Evolutionary conservation across 1,140 invertebrate species (phyloP).

Genomic region (Dolichoris vasculosae): DNA sequence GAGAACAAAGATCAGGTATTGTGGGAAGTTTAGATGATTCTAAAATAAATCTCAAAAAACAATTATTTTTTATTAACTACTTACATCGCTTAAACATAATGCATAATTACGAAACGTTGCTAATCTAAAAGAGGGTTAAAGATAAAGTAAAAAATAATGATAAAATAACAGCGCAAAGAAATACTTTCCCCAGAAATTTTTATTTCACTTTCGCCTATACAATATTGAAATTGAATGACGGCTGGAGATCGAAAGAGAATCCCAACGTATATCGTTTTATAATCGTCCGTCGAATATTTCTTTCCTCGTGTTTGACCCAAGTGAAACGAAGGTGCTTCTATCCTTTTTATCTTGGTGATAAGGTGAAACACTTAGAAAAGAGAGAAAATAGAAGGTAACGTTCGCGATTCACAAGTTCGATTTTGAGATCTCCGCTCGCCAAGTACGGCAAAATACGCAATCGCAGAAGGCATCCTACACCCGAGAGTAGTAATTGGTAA

Average conservation of each 20-base stretch:
- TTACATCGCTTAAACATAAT: background rate
- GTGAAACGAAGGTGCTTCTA: no score
- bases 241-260: constrained; percentile 41
- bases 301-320: background rate
- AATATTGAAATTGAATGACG: constrained; percentile 45
- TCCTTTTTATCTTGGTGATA: background rate
- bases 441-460: constrained; percentile 60
- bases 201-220: constrained; percentile 49
- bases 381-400: background rate
- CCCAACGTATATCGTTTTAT: background rate
- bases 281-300: constrained; percentile 5
- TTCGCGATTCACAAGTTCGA: background rate
- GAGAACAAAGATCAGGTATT: background rate
- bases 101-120: background rate
- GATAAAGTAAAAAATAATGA: background rate
- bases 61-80: background rate
- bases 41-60: background rate
- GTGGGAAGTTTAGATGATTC: background rate
- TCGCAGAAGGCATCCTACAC: constrained; percentile 68
- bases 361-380: background rate
- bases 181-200: constrained; percentile 48
- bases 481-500: constrained; percentile 59
- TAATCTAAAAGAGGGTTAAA: background rate
- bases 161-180: background rate
- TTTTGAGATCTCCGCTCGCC: constrained; percentile 64